Evolutionary conservation across 2,113 vertebrate genomes (phyloP).

Genomic region (Hemichromis elongatus): DNA sequence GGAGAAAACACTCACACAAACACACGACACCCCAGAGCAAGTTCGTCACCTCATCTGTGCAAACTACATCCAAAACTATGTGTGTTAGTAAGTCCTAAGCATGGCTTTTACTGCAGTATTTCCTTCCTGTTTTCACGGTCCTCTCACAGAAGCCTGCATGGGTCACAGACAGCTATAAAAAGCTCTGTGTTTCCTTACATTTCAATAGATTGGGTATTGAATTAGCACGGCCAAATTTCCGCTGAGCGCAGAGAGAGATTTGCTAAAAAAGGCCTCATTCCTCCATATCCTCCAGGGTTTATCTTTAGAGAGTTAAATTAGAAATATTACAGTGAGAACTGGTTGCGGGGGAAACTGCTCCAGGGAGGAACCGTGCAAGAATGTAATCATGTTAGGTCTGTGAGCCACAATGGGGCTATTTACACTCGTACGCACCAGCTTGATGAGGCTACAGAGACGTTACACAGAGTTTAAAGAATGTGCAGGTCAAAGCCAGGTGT

Average conservation of each 20-base stretch:
- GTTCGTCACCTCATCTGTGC: conserved; percentile 6
- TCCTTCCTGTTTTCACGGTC: conserved; percentile 21
- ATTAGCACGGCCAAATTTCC: conserved; percentile 43
- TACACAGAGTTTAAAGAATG: conserved; percentile 54
- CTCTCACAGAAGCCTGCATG: neutral
- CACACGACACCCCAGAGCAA: neutral
- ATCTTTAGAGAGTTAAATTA: conserved; percentile 58
- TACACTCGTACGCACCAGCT: conserved; percentile 29
- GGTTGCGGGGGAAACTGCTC: conserved; percentile 29
- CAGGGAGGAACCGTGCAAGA: conserved; percentile 32
- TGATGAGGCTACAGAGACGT: conserved; percentile 53
- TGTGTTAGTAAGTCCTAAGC: conserved; percentile 14
- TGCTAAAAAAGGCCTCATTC: conserved; percentile 38
- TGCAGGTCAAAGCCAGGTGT: conserved; percentile 34
- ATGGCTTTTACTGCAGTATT: conserved; percentile 3
- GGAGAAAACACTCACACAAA: neutral
- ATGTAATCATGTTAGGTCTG: conserved; percentile 53
- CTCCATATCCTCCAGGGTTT: conserved; percentile 38
- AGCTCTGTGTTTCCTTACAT: conserved; percentile 15
- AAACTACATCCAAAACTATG: neutral
- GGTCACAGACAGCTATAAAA: neutral
- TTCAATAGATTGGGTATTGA: conserved; percentile 40
- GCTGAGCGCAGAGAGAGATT: neutral
- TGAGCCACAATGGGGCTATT: conserved; percentile 46
- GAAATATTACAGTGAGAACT: conserved; percentile 40